These are phyloP conservation scores for Lasioglossum figueresi DNA, from an alignment of 2,888 invertebrate genomes.

Conservation along the genomic window DNA sequence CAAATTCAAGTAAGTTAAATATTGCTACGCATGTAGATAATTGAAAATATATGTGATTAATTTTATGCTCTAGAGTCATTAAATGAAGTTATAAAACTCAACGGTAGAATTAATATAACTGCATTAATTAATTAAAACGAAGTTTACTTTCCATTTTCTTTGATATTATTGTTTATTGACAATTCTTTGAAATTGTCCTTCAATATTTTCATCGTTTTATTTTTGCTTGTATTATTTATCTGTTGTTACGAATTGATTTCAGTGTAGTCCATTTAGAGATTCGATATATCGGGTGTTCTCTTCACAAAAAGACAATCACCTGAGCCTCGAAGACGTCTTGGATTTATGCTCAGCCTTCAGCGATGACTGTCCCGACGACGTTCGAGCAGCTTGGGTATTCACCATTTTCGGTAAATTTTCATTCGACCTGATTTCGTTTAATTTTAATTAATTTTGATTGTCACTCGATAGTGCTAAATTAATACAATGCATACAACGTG, in stretches of 20 bases:
- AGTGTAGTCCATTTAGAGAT: constrained; percentile 91
- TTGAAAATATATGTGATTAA: background rate
- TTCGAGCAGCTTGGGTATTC: constrained; percentile 92
- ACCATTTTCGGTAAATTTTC: constrained; percentile 87
- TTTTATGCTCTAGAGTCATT: background rate
- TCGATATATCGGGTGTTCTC: constrained; percentile 91
- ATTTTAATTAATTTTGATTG: background rate
- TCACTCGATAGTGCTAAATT: too few relatives aligned
- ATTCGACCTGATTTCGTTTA: background rate
- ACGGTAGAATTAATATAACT: too few relatives aligned
- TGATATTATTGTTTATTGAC: too few relatives aligned
- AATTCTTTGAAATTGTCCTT: too few relatives aligned
- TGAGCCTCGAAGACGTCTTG: constrained; percentile 92
- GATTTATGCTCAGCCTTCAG: constrained; percentile 92
- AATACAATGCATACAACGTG: too few relatives aligned
- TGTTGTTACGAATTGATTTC: constrained; percentile 74
- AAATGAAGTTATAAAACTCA: too few relatives aligned
- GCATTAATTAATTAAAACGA: background rate
- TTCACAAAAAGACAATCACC: constrained; percentile 87
- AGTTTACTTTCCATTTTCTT: background rate
- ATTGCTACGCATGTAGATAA: background rate
- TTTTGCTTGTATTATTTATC: background rate
- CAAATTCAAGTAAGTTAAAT: constrained; percentile 50
- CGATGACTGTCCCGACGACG: constrained; percentile 88
- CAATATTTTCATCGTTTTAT: background rate